Conservation (phyloP, 2,113 vertebrate genomes). For the Melanocharis versteri region DNA sequence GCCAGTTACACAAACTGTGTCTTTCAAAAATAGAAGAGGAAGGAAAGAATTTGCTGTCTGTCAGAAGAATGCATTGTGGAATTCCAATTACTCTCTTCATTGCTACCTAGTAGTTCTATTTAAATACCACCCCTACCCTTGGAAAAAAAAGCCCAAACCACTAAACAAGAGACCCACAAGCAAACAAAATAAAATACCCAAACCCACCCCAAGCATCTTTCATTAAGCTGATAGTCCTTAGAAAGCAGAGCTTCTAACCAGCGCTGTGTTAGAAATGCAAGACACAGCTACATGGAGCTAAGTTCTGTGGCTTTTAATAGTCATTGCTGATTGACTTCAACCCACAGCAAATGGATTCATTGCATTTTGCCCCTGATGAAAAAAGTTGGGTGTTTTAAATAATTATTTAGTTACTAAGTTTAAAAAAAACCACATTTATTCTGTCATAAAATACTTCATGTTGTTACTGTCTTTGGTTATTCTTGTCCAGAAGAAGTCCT, state of each 20-base stretch:
- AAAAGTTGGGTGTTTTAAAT: neutral
- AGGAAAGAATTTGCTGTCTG: neutral
- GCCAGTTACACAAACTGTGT: neutral
- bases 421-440: neutral
- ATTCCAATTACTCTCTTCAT: neutral
- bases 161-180: neutral
- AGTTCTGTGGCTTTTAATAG: neutral
- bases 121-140: neutral
- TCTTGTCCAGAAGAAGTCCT: neutral
- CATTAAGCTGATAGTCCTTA: neutral
- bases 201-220: neutral
- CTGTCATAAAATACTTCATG: neutral
- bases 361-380: neutral
- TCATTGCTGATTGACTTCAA: neutral
- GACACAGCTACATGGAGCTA: neutral
- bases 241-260: neutral
- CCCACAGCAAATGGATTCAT: neutral
- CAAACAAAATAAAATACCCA: neutral
- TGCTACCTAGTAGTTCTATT: neutral
- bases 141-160: neutral
- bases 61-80: neutral
- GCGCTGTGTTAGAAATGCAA: neutral
- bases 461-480: neutral
- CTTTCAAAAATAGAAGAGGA: neutral
- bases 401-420: neutral